Conservation (phyloP, 2,113 vertebrate species). For the Crypturellus undulatus region DNA sequence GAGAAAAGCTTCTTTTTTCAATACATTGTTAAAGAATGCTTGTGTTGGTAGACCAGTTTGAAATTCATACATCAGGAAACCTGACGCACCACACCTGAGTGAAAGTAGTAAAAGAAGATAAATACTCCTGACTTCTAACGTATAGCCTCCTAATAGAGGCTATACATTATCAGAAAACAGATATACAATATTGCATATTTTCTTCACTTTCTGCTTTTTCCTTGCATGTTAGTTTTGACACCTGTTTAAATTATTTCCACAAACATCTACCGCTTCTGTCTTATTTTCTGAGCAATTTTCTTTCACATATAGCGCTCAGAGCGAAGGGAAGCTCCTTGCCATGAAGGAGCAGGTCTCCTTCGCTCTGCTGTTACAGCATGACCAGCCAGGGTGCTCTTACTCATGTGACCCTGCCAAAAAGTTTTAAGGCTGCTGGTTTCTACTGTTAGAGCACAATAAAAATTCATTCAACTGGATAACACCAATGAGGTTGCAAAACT, state of each 20-base stretch:
- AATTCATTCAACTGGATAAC: background rate
- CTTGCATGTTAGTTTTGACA: too few species aligned
- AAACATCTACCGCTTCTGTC: background rate
- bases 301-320: background rate
- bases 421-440: background rate
- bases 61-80: background rate
- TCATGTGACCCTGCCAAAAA: background rate
- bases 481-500: background rate
- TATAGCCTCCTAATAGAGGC: background rate
- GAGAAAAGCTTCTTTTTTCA: background rate
- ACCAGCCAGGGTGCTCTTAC: background rate
- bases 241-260: background rate
- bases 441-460: background rate
- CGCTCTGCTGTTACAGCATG: rapidly evolving
- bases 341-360: background rate
- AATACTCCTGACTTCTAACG: background rate
- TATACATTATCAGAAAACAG: background rate
- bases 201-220: background rate
- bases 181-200: background rate
- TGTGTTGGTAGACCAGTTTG: background rate
- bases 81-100: background rate
- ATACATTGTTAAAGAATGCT: too few species aligned
- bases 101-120: background rate
- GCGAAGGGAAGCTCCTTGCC: background rate
- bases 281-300: background rate